Conservation (phyloP, 2,113 vertebrate genomes). For the Cygnus buccinator region DNA sequence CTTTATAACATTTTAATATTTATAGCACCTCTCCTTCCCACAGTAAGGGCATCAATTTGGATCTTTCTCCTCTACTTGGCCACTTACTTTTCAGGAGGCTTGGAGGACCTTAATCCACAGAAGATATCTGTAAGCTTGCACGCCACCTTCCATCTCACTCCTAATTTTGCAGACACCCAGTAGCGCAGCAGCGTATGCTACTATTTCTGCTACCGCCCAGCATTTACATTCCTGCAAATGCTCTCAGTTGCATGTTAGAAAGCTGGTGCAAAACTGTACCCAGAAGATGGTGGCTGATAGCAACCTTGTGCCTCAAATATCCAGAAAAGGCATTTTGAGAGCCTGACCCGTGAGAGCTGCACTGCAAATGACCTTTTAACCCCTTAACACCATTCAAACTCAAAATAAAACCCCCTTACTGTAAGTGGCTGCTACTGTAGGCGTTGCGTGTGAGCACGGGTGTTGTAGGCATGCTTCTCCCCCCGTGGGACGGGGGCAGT, state of each 20-base stretch:
- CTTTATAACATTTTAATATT: neutral
- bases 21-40: neutral
- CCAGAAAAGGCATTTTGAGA: neutral
- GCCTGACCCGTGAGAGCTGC: neutral
- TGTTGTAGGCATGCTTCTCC: conserved; percentile 93
- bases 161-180: neutral
- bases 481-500: conserved; percentile 81
- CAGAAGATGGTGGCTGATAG: neutral
- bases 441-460: conserved; percentile 92
- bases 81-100: neutral
- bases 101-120: neutral
- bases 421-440: conserved; percentile 93
- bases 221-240: neutral
- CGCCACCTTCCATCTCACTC: neutral
- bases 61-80: neutral
- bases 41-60: rapidly evolving
- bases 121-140: neutral
- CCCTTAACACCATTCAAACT: neutral
- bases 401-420: conserved; percentile 76
- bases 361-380: neutral
- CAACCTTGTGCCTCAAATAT: neutral
- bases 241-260: neutral
- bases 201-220: neutral
- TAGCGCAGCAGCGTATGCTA: too few relatives aligned
- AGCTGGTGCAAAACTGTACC: neutral